A percentile compares a stretch with the other conserved stretches of the same genome.
Conservation (phyloP, 2,888 invertebrate species). For the Erpobdella octoculata region DNA sequence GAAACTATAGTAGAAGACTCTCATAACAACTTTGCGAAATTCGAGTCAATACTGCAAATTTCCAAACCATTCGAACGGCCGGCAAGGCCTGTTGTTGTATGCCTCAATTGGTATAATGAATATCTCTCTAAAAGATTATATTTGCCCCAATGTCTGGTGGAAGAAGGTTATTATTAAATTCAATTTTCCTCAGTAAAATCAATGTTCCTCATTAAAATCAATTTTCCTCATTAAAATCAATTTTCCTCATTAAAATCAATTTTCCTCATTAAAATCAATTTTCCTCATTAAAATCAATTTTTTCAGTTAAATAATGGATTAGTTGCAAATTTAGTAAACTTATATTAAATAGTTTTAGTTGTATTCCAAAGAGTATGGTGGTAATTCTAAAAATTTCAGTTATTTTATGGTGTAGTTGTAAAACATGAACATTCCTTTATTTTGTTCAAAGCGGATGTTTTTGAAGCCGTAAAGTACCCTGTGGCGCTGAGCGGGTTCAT, state of each 20-base stretch:
- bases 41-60: background rate
- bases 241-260: background rate
- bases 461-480: slow-evolving; percentile 26
- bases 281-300: background rate
- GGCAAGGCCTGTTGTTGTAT: slow-evolving; percentile 7
- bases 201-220: background rate
- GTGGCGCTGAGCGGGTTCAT: slow-evolving; percentile 30
- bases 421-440: background rate
- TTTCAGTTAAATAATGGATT: no score
- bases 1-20: background rate
- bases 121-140: slow-evolving; percentile 2
- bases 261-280: background rate
- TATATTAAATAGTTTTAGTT: no score
- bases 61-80: slow-evolving; percentile 23
- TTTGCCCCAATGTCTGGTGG: slow-evolving; percentile 11
- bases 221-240: background rate
- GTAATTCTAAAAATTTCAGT: background rate
- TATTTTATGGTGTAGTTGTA: background rate
- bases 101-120: slow-evolving; percentile 10
- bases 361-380: no score
- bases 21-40: background rate
- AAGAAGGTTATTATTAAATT: slow-evolving; percentile 19
- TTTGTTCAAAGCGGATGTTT: slow-evolving; percentile 8
- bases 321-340: no score
- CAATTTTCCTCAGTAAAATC: background rate